Base-by-base conservation (phyloP, 35 echinoderm and acorn worm species). In the Hemicentrotus pulcherrimus region DNA sequence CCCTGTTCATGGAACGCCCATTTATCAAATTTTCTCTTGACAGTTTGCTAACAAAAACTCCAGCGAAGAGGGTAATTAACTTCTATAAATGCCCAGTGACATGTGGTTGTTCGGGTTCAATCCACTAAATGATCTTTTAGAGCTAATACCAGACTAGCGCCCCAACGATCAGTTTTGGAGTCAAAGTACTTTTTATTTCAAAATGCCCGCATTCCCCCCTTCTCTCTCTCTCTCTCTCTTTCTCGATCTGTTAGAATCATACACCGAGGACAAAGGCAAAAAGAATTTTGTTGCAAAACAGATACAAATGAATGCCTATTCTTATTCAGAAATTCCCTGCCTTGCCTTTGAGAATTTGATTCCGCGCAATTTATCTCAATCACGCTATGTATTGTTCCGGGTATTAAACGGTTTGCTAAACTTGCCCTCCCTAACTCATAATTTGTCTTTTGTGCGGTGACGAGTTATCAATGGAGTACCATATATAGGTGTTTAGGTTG, bases 1-100 rank as follows among this genome's bases (percentile, higher is more conserved):
- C 19, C 19, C 33, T 32, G 88, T 78, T 78, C 65, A n/a, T 19
- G 88, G 46, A 93, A 93, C 10, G 31, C 22, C 48, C 91, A 58
- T 93, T 93, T 58, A 58, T 93, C 91, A 93, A 48, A 58, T 93
- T 58, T 59, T 32, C 88, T 47, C 48, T 12, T 93, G 91, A 93
- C 91, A 93, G 91, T 93, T 93, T 93, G 46, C 91, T 93, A 58
- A 93, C 91, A 93, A 93, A 90, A 93, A 93, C 91, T 93, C 91
- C 10, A 93, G 0, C 91, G 91, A 93, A 50, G 91, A 58, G 91
- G 91, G 91, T 93, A 93, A 93, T 93, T 93, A 93, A 93, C 91
- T 93, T 93, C 46, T 93, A 93, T 93, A 93, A 93, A 93, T 93
- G 48, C 91, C 48, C 22, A 24, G 5, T 93, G 91, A 93, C 91